Base-by-base conservation (phyloP, 1,140 invertebrate species). In the Bactericera cockerelli region DNA sequence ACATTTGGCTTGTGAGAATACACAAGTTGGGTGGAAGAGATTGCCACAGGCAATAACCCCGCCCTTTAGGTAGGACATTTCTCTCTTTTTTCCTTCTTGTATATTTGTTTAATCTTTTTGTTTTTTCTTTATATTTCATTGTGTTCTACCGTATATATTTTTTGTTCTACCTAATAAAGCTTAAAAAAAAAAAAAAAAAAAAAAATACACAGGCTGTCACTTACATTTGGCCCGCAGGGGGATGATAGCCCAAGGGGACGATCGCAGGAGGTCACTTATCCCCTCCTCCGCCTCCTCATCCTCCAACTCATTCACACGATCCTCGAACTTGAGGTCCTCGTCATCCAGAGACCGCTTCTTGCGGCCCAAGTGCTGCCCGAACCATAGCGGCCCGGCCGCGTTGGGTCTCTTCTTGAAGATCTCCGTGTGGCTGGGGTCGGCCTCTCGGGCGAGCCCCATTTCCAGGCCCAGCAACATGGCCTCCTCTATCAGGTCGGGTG, bases 341-440 rank as follows among this genome's bases (percentile, higher is more conserved):
- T 16, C 33, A 31, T 22, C 33, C n/a, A 53, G 16, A 16, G 33
- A 33, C 4, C 63, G 31, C 58, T 64, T 64, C 55, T 55, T 63
- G 8, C 63, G 26, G 2, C 63, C 63, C 31, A 64, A 53, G n/a
- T 62, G 56, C 1, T 61, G 63, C 11, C 63, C 63, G 19, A 64
- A 64, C 63, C 63, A 64, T 26, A 63, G 6, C 49, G 31, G 26
- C 26, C 1, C 59, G 59, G 55, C 33, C 38, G 11, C 55, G 26
- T 31, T 57, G 55, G 16, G 28, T 31, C 13, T 4, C 19, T 49
- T 49, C 4, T 4, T n/a, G 3, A 49, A n/a, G 6, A 49, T 4
- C 4, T 4, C 4, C 4, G 6, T 49, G 33, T 36, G 33, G 16
- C 33, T 16, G 16, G 10, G 10, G n/a, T 16, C 42, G 8, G n/a